Percentiles rank a stretch among this genome's conserved stretches.
phyloP scores from a whole-genome alignment of 2,113 vertebrate genomes.

The Fulica atra region DNA sequence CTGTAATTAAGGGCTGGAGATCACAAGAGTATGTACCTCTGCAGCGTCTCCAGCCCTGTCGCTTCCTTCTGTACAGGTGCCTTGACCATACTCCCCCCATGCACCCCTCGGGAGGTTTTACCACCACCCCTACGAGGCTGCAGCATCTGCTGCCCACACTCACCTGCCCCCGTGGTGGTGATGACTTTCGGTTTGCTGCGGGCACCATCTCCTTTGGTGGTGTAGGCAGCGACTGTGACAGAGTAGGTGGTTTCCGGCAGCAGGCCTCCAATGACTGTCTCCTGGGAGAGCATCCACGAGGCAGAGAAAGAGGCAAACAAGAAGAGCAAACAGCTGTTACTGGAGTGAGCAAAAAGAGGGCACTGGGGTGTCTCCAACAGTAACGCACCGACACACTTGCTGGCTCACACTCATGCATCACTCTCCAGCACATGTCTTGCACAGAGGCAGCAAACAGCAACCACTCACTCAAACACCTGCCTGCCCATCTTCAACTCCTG shows the following conservation, averaged over 20 bases:
- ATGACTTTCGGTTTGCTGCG: constrained; percentile 91
- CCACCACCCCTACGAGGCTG: neutral
- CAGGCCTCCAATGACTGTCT: constrained; percentile 86
- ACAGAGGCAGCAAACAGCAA: neutral
- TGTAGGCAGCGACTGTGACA: constrained; percentile 91
- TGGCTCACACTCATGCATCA: neutral
- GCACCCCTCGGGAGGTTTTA: neutral
- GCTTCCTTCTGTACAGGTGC: neutral
- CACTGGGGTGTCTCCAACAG: neutral
- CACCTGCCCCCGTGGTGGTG: constrained; percentile 93
- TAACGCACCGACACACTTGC: neutral
- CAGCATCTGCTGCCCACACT: constrained; percentile 11
- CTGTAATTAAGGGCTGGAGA: constrained; percentile 10
- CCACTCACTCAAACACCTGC: neutral
- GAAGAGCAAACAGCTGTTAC: constrained; percentile 40
- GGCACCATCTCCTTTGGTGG: constrained; percentile 93
- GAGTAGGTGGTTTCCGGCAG: constrained; percentile 93
- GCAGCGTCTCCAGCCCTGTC: neutral
- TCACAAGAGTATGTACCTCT: constrained; percentile 18
- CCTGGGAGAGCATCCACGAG: constrained; percentile 70
- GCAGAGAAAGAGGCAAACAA: constrained; percentile 28
- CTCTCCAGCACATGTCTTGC: neutral
- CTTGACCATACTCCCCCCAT: neutral
- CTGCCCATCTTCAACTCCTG: neutral
- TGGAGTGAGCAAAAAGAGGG: constrained; percentile 20